Percentiles rank a stretch among this genome's conserved stretches.
phyloP scores from a whole-genome alignment of 2,797 vertebrate species.

The Melanotaenia parkinsoni region DNA sequence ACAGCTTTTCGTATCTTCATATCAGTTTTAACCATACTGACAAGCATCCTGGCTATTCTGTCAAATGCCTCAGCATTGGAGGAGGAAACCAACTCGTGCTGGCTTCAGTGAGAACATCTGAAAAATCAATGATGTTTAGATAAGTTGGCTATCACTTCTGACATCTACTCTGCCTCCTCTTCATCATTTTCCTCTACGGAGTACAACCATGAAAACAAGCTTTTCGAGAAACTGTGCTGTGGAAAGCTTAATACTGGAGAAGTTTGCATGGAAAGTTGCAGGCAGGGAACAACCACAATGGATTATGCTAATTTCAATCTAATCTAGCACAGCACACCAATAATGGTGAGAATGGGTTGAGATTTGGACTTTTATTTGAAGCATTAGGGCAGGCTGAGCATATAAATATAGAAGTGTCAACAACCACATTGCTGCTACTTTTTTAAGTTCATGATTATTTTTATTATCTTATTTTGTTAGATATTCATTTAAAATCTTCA shows the following conservation, averaged over 20 bases:
- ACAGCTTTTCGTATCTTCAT: conserved; percentile 38
- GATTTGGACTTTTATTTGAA: neutral
- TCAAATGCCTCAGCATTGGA: conserved; percentile 39
- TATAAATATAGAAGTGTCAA: neutral
- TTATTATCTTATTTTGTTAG: neutral
- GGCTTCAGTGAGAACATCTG: conserved; percentile 41
- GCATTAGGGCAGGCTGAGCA: neutral
- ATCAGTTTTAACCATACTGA: conserved; percentile 56
- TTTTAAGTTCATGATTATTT: neutral
- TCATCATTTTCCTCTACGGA: conserved; percentile 37
- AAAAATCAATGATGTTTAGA: conserved; percentile 70
- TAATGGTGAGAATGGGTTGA: neutral
- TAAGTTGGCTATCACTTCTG: conserved; percentile 56
- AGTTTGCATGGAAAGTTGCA: conserved; percentile 9
- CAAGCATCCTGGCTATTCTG: conserved; percentile 51
- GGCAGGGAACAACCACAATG: conserved; percentile 11
- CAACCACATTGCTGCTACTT: neutral
- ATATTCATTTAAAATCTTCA: too few relatives aligned
- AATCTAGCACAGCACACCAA: neutral
- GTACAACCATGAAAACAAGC: conserved; percentile 46
- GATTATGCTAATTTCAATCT: conserved; percentile 53
- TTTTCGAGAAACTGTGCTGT: neutral
- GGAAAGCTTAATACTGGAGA: neutral
- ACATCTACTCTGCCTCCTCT: conserved; percentile 67
- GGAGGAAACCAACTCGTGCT: conserved; percentile 33